Conservation (phyloP, 2,113 vertebrate species). For the Anoura caudifer region DNA sequence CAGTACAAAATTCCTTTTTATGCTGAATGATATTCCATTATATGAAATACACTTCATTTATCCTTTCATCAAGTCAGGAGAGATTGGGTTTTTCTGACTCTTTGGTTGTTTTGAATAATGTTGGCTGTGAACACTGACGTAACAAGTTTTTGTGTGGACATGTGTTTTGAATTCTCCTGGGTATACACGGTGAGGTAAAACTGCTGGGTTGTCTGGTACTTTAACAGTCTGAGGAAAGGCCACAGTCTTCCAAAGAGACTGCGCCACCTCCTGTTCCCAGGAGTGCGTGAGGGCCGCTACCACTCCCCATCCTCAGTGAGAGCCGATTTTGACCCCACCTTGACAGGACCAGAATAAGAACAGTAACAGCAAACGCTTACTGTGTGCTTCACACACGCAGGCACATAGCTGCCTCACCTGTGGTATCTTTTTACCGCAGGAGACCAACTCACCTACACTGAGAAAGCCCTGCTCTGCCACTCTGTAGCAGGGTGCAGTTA, state of each 20-base stretch:
- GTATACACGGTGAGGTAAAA: not conserved
- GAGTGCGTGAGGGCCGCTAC: accelerated
- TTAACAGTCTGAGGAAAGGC: not conserved
- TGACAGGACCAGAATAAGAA: not conserved
- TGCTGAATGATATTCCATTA: not conserved
- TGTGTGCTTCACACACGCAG: no score
- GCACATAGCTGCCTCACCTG: accelerated
- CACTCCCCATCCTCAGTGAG: not conserved
- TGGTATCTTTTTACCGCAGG: accelerated
- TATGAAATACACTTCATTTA: no score
- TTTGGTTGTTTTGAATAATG: no score
- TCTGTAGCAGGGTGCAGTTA: no score
- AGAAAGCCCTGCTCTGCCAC: not conserved
- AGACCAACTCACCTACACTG: not conserved
- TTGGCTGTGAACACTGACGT: no score
- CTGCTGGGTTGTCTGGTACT: not conserved
- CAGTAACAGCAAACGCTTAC: not conserved
- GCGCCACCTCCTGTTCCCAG: not conserved
- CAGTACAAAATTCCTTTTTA: not conserved
- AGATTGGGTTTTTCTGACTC: not conserved
- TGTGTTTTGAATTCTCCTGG: not conserved
- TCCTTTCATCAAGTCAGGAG: no score
- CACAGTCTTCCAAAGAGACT: not conserved
- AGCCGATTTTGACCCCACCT: not conserved
- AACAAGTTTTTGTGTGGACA: no score